A percentile compares a stretch with the other conserved stretches of the same genome.
phyloP scores from a whole-genome alignment of 2,888 invertebrate species.

The Troilus luridus region DNA sequence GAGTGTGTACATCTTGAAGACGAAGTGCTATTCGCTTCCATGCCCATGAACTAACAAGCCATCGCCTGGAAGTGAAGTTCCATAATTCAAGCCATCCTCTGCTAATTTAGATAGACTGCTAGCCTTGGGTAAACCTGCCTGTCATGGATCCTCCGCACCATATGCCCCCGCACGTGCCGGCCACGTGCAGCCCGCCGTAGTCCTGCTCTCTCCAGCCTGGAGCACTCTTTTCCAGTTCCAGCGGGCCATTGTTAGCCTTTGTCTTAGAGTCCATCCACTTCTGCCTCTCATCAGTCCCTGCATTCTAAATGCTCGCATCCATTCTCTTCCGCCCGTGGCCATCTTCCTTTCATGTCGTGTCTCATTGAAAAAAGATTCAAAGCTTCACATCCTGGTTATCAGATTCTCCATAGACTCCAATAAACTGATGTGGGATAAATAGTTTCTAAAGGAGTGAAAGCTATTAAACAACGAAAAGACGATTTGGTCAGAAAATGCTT shows the following conservation, averaged over 20 bases:
- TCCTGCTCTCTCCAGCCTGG: neutral
- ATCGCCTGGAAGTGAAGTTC: slow-evolving; percentile 24
- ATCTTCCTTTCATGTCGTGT: neutral
- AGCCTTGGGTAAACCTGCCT: neutral
- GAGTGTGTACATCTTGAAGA: no score
- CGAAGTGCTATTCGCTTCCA: neutral
- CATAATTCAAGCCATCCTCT: neutral
- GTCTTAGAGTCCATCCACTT: slow-evolving; percentile 36
- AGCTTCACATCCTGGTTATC: neutral
- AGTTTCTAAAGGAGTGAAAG: neutral
- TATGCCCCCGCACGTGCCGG: slow-evolving; percentile 24
- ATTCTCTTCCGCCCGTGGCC: neutral
- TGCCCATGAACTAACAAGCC: neutral
- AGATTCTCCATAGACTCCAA: neutral
- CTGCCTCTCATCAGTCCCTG: neutral
- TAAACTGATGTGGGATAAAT: neutral
- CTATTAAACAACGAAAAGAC: no score
- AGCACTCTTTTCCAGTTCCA: slow-evolving; percentile 23
- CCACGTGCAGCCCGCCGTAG: neutral
- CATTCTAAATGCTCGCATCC: slow-evolving; percentile 23
- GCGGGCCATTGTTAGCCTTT: slow-evolving; percentile 19
- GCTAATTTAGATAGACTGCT: neutral
- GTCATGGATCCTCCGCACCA: slow-evolving; percentile 33
- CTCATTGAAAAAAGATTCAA: neutral
- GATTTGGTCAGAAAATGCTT: no score